phyloP scores from a whole-genome alignment of 2,113 vertebrate genomes.

The Callionymus lyra region DNA sequence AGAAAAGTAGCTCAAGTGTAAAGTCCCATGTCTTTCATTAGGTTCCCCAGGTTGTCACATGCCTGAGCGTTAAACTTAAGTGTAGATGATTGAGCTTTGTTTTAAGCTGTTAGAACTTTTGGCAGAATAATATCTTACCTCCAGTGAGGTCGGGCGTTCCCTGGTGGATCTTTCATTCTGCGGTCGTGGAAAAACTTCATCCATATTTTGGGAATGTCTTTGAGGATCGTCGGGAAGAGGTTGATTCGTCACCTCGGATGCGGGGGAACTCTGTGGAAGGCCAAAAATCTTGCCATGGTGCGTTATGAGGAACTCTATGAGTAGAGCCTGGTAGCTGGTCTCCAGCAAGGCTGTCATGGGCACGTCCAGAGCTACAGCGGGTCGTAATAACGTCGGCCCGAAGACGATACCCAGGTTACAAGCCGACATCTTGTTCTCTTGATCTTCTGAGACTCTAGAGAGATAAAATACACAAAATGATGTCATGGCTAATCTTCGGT shows the following conservation, averaged over 20 bases:
- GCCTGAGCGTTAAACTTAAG: too few relatives aligned
- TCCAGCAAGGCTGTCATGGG: slow-evolving; percentile 76
- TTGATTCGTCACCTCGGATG: slow-evolving; percentile 34
- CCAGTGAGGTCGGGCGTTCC: slow-evolving; percentile 57
- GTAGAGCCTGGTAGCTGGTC: slow-evolving; percentile 76
- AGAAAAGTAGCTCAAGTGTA: slow-evolving; percentile 12
- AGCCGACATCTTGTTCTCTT: slow-evolving; percentile 87
- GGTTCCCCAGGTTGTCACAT: too few relatives aligned
- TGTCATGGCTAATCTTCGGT: background rate
- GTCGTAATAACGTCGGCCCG: slow-evolving; percentile 81
- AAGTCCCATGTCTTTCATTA: background rate
- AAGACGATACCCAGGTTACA: slow-evolving; percentile 90
- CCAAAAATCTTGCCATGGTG: slow-evolving; percentile 75
- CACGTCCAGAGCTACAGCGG: slow-evolving; percentile 53
- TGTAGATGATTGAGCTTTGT: too few relatives aligned
- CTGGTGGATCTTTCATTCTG: slow-evolving; percentile 31
- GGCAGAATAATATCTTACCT: slow-evolving; percentile 45
- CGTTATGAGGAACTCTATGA: slow-evolving; percentile 82
- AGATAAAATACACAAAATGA: background rate
- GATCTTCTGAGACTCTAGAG: slow-evolving; percentile 74
- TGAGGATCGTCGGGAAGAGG: slow-evolving; percentile 40
- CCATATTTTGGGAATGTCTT: slow-evolving; percentile 26
- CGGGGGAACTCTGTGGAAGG: slow-evolving; percentile 34
- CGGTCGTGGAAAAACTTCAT: slow-evolving; percentile 8
- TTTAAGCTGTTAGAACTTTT: too few relatives aligned